Evolutionary conservation across 2,797 vertebrate species (phyloP), one percentile per base, ranked within the genome.

Genomic region (Sebastes goodei): DNA sequence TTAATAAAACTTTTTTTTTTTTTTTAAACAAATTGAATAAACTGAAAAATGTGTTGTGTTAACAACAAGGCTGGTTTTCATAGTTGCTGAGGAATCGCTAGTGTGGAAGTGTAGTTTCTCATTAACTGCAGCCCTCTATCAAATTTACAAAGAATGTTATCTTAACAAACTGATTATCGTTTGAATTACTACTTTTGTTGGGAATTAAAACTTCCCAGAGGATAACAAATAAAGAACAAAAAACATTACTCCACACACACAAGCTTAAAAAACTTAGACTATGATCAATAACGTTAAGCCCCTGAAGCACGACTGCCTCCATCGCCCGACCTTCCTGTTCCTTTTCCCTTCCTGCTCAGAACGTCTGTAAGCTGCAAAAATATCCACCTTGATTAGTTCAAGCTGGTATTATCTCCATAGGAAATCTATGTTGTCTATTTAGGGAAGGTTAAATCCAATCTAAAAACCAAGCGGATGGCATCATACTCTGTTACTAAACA

Each of bases 251-350:
- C 2, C 17, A 46, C 38, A 49, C 27, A 56, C 60, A 64, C 27
- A 63, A 52, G 67, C 77, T 55, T 81, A 29, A 80, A 77, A 81
- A 73, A 84, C 32, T 5, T 78, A 61, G 9, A 82, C 76, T 38
- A 70, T 76, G 85, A 93, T 93, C 82, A 76, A 90, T 89, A 89
- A 57, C 7, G 10, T 84, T 71, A 83, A 85, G 66, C 42, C 73
- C 73, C 70, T 57, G 32, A 71, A 84, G 82, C 86, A 71, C 70
- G 78, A n/a, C 53, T 59, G 62, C 76, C 57, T 80, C 61, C 52
- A 69, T 72, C 10, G 9, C 23, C 33, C 57, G 60, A 68, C 71
- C 33, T 82, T 71, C 78, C 59, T 73, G 15, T 52, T 87, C 71
- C 85, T 57, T 63, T 82, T 78, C 71, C 52, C 29, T 69, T 80